Evolutionary conservation across 2,797 vertebrate genomes (phyloP).

Genomic region (Pampus argenteus): DNA sequence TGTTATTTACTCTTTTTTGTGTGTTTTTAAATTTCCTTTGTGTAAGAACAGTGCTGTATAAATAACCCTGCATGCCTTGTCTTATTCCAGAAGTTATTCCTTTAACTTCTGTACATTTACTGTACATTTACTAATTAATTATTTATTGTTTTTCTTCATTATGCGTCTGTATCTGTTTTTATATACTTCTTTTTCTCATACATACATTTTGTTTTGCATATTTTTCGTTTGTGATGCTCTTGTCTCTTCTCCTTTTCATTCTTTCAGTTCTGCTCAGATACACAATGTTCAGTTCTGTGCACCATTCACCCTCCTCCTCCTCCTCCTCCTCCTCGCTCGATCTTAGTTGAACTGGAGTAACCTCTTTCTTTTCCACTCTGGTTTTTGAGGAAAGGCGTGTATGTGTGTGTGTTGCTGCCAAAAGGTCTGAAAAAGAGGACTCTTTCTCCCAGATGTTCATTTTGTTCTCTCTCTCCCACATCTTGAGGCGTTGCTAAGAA

Average conservation of each 20-base stretch:
- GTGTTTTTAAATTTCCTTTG: too few relatives aligned
- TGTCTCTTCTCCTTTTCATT: too few relatives aligned
- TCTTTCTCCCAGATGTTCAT: conserved; percentile 54
- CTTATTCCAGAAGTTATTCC: background rate
- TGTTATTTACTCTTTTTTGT: background rate
- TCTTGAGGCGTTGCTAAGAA: conserved; percentile 65
- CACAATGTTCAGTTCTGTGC: conserved; percentile 14
- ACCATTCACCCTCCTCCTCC: conserved; percentile 21
- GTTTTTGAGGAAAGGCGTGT: conserved; percentile 43
- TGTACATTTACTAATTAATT: background rate
- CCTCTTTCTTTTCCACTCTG: conserved; percentile 40
- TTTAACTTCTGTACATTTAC: background rate
- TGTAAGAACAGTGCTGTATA: too few relatives aligned
- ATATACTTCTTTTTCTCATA: too few relatives aligned
- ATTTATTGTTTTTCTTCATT: too few relatives aligned
- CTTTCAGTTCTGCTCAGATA: background rate
- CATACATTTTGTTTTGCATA: accelerated
- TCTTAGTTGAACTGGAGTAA: conserved; percentile 65
- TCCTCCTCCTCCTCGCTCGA: conserved; percentile 2
- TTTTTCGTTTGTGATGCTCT: too few relatives aligned
- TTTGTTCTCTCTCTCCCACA: conserved; percentile 23
- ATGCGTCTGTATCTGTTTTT: too few relatives aligned
- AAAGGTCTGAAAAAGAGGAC: conserved; percentile 33
- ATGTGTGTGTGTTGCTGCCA: conserved; percentile 38
- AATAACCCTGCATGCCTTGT: too few relatives aligned